Evolutionary conservation across 2,113 vertebrate species (phyloP), one percentile per base, ranked within the genome.

Genomic region (Daboia siamensis): DNA sequence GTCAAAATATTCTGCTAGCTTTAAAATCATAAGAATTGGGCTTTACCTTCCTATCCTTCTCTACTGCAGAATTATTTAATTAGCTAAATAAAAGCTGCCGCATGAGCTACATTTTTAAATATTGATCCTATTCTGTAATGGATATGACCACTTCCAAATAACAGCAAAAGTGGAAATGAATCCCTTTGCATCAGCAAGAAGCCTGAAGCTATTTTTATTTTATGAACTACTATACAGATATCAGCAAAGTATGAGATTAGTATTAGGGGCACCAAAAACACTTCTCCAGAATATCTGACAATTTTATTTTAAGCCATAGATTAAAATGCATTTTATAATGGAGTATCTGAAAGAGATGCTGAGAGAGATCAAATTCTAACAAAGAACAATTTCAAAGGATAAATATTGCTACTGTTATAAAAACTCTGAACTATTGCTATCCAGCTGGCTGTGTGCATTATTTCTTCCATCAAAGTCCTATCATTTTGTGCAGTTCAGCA

Each of bases 401-500:
- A 55, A 93, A 86, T 44, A 48, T 54, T 89, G 24, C 17, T 80
- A 90, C 2, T 64, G 29, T 39, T 86, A 90, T 44, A 85, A 89
- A 85, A 59, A 89, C 56, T 56, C n/a, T 87, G 61, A 90, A 17
- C 23, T 64, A 55, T 87, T 86, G 1, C 23, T 90, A 26, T n/a
- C 17, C 12, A 39, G 64, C 59, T 59, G 44, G 13, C 24, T 46
- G 4, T 15, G 3, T 48, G 3, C 56, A 51, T n/a, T 64, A 93
- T 51, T 39, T 48, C 33, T 74, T 59, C 87, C 54, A 57, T 29
- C 13, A 33, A 59, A 15, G 21, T 13, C 24, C 21, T 48, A 46
- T 86, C 46, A 87, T 15, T 87, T 87, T 89, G 13, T 74, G 57
- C 88, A 92, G 39, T 52, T 89, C 64, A 89, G 69, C 69, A 89